Evolutionary conservation across 1,140 invertebrate genomes (phyloP).

Genomic region (Leptoteleia sp.): DNA sequence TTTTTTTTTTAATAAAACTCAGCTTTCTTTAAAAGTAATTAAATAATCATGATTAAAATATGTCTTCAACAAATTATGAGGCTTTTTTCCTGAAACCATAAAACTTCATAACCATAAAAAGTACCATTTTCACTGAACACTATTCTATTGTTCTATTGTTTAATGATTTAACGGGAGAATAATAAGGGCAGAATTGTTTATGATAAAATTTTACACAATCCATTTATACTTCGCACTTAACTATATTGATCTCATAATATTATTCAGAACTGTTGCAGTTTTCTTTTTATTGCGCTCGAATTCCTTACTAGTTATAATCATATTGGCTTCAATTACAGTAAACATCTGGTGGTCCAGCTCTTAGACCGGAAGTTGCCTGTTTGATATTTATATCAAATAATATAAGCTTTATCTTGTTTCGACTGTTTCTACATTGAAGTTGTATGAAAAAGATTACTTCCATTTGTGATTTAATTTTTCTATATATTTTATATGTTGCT

Average conservation of each 20-base stretch:
- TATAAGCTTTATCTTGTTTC: slow-evolving; percentile 70
- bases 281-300: neutral
- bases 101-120: neutral
- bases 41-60: too few species aligned
- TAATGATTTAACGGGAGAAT: neutral
- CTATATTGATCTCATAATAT: too few species aligned
- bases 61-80: too few species aligned
- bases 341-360: slow-evolving; percentile 43
- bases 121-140: neutral
- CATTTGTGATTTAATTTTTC: slow-evolving; percentile 8
- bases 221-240: too few species aligned
- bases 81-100: slow-evolving; percentile 5
- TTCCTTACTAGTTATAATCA: slow-evolving; percentile 14
- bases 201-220: too few species aligned
- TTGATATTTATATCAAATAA: slow-evolving; percentile 76
- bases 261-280: too few species aligned
- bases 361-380: slow-evolving; percentile 66
- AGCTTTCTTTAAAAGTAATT: too few species aligned
- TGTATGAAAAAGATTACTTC: slow-evolving; percentile 9
- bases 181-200: neutral
- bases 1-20: too few species aligned
- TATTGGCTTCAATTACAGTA: slow-evolving; percentile 34
- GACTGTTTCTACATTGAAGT: slow-evolving; percentile 15
- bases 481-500: neutral
- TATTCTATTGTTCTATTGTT: neutral